Percentiles rank a stretch among this genome's conserved stretches.
phyloP scores from a whole-genome alignment of 2,113 vertebrate species.

The Neotragus pygmaeus region DNA sequence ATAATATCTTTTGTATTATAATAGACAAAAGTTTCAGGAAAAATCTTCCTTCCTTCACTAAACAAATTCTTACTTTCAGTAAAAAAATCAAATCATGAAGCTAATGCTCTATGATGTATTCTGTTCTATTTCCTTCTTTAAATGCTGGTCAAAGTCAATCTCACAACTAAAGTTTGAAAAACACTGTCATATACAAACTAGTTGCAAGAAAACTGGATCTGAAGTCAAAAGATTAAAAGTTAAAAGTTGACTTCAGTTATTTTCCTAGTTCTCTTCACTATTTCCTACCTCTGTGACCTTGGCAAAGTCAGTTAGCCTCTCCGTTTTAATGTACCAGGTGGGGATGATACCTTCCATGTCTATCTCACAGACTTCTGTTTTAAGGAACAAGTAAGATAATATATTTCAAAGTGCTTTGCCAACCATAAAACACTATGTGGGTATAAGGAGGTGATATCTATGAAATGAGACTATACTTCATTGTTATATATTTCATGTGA shows the following conservation, averaged over 20 bases:
- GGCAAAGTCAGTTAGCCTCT: constrained; percentile 25
- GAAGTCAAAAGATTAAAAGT: background rate
- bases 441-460: constrained; percentile 35
- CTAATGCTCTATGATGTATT: background rate
- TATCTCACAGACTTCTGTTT: constrained; percentile 6
- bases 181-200: background rate
- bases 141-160: background rate
- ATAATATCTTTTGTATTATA: constrained; percentile 1
- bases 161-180: background rate
- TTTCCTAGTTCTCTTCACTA: background rate
- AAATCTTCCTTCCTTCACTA: background rate
- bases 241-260: background rate
- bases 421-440: constrained; percentile 45
- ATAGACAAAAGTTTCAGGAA: background rate
- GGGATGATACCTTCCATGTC: background rate
- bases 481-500: constrained; percentile 51
- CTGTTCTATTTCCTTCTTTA: background rate
- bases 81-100: background rate
- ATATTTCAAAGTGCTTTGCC: constrained; percentile 51
- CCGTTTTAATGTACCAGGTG: background rate
- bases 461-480: constrained; percentile 63
- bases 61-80: background rate
- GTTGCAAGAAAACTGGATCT: background rate
- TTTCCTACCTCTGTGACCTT: constrained; percentile 30
- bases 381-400: constrained; percentile 48